Evolutionary conservation across 2,113 vertebrate species (phyloP).

Genomic region (Acrocephalus arundinaceus): DNA sequence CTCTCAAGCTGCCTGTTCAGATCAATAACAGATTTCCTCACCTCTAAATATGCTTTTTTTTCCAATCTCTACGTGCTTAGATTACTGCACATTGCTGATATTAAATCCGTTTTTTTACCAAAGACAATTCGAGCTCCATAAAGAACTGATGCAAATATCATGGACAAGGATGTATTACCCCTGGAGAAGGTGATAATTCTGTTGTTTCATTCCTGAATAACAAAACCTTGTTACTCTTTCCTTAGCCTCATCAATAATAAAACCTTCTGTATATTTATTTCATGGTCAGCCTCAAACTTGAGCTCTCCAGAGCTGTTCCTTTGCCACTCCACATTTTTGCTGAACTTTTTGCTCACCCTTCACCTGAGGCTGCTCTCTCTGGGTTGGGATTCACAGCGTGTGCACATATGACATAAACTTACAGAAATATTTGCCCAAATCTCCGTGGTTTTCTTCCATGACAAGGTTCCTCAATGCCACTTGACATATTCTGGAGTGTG

Average conservation of each 20-base stretch:
- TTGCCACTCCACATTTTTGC: neutral
- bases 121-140: neutral
- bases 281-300: neutral
- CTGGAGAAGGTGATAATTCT: neutral
- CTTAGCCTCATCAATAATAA: neutral
- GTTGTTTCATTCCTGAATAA: neutral
- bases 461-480: neutral
- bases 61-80: fast-evolving
- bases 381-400: neutral
- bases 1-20: neutral
- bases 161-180: neutral
- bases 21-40: neutral
- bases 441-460: fast-evolving
- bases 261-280: neutral
- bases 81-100: neutral
- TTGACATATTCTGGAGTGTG: neutral
- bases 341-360: neutral
- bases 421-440: neutral
- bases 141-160: neutral
- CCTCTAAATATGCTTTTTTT: neutral
- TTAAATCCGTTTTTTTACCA: neutral
- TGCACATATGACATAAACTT: fast-evolving
- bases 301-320: neutral
- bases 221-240: neutral
- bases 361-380: neutral